A percentile compares a stretch with the other conserved stretches of the same genome.
These are phyloP conservation scores for Myotis daubentonii DNA, from an alignment of 2,797 vertebrate genomes.

Conservation along the genomic window DNA sequence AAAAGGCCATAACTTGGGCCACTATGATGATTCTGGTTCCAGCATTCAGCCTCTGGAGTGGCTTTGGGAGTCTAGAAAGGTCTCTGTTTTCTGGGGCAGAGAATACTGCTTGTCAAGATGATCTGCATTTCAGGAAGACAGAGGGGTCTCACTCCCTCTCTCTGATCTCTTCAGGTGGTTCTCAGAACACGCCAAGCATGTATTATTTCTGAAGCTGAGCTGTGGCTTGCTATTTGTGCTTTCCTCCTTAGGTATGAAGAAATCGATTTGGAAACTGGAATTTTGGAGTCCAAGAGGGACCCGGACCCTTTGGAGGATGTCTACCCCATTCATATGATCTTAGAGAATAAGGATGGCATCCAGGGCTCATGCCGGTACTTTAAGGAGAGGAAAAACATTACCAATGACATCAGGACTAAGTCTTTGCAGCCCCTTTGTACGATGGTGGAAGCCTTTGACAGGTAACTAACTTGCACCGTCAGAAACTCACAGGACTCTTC, in stretches of 20 bases:
- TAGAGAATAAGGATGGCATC: constrained; percentile 90
- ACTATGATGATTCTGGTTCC: not conserved
- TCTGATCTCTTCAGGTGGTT: not conserved
- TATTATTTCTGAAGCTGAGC: not conserved
- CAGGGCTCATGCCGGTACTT: constrained; percentile 94
- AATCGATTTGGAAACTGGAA: constrained; percentile 90
- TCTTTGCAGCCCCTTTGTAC: constrained; percentile 83
- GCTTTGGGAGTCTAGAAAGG: not conserved
- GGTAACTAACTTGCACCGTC: constrained; percentile 81
- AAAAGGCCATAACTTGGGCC: not conserved
- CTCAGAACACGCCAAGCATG: not conserved
- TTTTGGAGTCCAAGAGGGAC: constrained; percentile 83
- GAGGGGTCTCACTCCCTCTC: not conserved
- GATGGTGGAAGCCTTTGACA: constrained; percentile 88
- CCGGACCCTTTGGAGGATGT: constrained; percentile 84
- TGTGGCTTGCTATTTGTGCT: constrained; percentile 1
- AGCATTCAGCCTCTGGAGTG: not conserved
- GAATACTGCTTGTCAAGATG: not conserved
- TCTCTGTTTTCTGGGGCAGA: not conserved
- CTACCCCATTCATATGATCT: constrained; percentile 91
- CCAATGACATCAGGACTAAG: constrained; percentile 87
- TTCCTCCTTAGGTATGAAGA: constrained; percentile 85
- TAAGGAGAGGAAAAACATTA: constrained; percentile 90
- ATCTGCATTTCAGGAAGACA: not conserved
- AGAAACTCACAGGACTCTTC: not conserved